A percentile compares a stretch with the other conserved stretches of the same genome.
Conservation (phyloP, 2,113 vertebrate species). For the Cyanoramphus novaezelandiae region DNA sequence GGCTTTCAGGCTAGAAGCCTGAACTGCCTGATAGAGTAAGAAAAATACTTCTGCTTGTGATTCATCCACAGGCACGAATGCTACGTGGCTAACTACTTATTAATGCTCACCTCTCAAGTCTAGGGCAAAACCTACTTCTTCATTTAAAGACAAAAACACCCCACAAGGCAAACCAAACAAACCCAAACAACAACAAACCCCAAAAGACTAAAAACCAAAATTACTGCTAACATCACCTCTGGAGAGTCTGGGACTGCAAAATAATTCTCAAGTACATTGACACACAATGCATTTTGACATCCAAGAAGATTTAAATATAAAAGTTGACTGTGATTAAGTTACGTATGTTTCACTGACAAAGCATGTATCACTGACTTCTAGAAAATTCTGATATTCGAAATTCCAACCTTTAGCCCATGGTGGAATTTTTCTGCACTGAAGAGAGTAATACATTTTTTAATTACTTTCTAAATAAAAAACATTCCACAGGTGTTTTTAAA, state of each 20-base stretch:
- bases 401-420: not conserved
- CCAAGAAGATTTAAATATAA: not conserved
- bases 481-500: not conserved
- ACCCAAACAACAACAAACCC: not conserved
- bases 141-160: not conserved
- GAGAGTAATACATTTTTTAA: not conserved
- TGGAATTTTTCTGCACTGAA: not conserved
- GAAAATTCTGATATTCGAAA: not conserved
- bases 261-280: not conserved
- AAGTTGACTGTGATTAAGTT: not conserved
- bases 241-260: not conserved
- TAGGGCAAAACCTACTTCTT: not conserved
- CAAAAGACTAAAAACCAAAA: not conserved
- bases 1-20: not conserved
- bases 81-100: not conserved
- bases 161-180: not conserved
- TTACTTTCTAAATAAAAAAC: not conserved
- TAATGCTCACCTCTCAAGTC: rapidly evolving
- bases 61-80: not conserved
- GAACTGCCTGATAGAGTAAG: not conserved
- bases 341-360: not conserved
- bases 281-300: not conserved
- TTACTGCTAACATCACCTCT: not conserved
- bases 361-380: not conserved
- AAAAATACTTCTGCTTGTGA: not conserved